Evolutionary conservation across 2,888 invertebrate species (phyloP), one percentile per base, ranked within the genome.

Genomic region (Koerneria pararmatus): DNA sequence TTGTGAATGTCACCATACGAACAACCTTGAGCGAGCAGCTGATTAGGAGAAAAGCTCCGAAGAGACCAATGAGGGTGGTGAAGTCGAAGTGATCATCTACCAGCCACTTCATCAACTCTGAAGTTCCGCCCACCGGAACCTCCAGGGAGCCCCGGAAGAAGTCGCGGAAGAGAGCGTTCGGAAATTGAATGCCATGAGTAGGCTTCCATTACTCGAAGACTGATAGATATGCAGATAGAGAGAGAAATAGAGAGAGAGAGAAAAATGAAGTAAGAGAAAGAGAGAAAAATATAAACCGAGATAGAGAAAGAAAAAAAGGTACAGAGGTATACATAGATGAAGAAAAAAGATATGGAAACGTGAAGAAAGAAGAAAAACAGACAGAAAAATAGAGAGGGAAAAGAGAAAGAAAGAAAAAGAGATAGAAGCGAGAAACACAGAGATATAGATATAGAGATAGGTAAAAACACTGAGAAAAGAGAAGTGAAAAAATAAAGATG

Each of bases 1-100:
- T n/a, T n/a, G n/a, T n/a, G n/a, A n/a, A n/a, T n/a, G n/a, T n/a
- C n/a, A n/a, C n/a, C n/a, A n/a, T n/a, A n/a, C n/a, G n/a, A n/a
- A n/a, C n/a, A n/a, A 64, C 64, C 64, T 64, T 64, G 1, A 64
- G 46, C 22, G 64, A 64, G 0, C 64, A 54, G 8, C 54, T 54
- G 46, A 64, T 64, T 1, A 64, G 41, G 1, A 64, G 2, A 19
- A 64, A 64, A 5, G 64, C 64, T n/a, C 54, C 24, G 15, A 64
- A 24, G 19, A 64, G 56, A 3, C 24, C 41, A 6, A 35, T n/a
- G 41, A 64, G 41, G n/a, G 29, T 37, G 22, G 64, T 54, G 22
- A 64, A 56, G 15, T 64, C 64, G 29, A 64, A 3, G 4, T 22
- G 24, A 0, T 54, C 56, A 34, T 64, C 64, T 5, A 64, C 32